Base-by-base conservation (phyloP, 1,140 invertebrate genomes). In the Papilio dardanus region DNA sequence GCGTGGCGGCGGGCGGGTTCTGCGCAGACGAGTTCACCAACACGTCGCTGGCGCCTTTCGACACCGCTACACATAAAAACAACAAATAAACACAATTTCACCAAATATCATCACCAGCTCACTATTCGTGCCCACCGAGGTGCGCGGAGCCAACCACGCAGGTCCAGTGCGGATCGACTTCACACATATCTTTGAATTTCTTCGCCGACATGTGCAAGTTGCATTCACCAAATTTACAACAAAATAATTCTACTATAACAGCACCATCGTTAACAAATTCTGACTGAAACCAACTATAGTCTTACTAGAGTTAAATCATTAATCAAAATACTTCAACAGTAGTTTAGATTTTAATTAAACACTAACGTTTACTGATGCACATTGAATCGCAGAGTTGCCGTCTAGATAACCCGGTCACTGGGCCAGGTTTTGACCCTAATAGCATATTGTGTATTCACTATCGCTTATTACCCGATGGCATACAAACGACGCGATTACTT, bases 1-100 rank as follows among this genome's bases (percentile, higher is more conserved):
- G 83, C 78, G 81, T 89, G 66, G 83, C 86, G 10, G 85, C 86
- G 10, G 90, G 90, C 35, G 87, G 89, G 75, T 88, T 90, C 67
- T 86, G 85, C 16, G 74, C 79, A 0, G 86, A 82, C 37, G 91
- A 86, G 78, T 87, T 91, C 71, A 91, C 86, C 71, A 91, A 62
- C 35, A 92, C 86, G 76, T 92, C 91, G 62, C 88, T 91, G n/a
- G 85, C 76, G 16, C 91, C 91, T 77, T 92, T 92, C 2, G 87
- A 71, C 5, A 83, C 80, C 16, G 82, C 89, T 88, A 83, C 19
- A 76, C 71, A 75, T 31, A 58, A 75, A 82, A 33, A 28, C 54
- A 28, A 28, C 28, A 28, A 24, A 14, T 50, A n/a, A 46, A 46
- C 16, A 19, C 19, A 37, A 37, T 8, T 37, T n/a, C n/a, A 37